phyloP scores from a whole-genome alignment of 2,797 vertebrate genomes.

The Rhinophrynus dorsalis region DNA sequence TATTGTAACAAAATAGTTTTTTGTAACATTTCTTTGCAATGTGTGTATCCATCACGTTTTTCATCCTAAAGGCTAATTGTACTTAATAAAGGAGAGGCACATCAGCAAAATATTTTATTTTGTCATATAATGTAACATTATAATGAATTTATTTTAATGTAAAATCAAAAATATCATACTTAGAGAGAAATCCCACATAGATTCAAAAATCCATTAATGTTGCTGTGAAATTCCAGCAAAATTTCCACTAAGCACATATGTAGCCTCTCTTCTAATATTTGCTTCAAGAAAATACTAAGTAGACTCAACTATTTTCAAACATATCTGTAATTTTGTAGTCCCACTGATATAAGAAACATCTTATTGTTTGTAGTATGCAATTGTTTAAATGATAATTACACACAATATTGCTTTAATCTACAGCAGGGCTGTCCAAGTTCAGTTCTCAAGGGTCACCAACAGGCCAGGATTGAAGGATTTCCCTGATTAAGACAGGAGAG shows the following conservation, averaged over 20 bases:
- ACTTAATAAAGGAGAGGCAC: slow-evolving; percentile 14
- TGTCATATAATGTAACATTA: slow-evolving; percentile 35
- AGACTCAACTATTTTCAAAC: background rate
- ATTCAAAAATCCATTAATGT: background rate
- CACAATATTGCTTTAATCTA: slow-evolving; percentile 39
- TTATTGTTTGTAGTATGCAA: background rate
- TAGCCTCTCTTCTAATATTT: background rate
- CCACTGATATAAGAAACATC: background rate
- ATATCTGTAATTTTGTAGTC: background rate
- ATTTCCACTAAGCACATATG: background rate
- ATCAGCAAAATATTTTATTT: slow-evolving; percentile 47
- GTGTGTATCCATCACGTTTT: too few species aligned
- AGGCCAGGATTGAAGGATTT: too few species aligned
- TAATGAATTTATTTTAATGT: slow-evolving; percentile 7
- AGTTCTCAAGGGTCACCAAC: too few species aligned
- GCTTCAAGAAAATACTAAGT: slow-evolving; percentile 5
- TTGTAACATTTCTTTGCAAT: too few species aligned
- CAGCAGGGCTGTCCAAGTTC: too few species aligned
- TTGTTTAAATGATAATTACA: slow-evolving; percentile 17
- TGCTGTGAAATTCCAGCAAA: background rate
- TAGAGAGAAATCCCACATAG: slow-evolving; percentile 2
- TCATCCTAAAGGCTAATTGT: too few species aligned
- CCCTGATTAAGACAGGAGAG: too few species aligned
- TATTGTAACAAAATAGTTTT: too few species aligned
- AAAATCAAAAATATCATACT: slow-evolving; percentile 26